Evolutionary conservation across 2,888 invertebrate species (phyloP).

Genomic region (Melanostoma mellinum): DNA sequence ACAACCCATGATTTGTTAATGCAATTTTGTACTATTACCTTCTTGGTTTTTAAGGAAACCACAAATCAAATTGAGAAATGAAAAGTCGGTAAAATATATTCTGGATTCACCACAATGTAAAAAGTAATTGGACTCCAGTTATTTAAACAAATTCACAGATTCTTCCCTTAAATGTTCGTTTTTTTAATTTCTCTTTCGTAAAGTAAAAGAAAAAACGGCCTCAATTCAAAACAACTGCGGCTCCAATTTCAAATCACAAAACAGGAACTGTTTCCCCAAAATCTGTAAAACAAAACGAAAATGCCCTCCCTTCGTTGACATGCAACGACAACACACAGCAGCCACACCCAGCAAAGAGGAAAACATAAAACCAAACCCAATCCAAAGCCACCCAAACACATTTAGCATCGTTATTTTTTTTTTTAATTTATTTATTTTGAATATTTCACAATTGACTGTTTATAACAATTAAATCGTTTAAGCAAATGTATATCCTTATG

Average conservation of each 20-base stretch:
- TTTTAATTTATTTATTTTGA: slow-evolving; percentile 70
- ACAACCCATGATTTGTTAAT: too few species aligned
- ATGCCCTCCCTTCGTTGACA: slow-evolving; percentile 14
- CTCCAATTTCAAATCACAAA: slow-evolving; percentile 1
- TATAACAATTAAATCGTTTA: slow-evolving; percentile 73
- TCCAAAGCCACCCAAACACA: slow-evolving; percentile 13
- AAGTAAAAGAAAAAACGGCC: too few species aligned
- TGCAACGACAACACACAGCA: slow-evolving; percentile 16
- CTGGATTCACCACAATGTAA: too few species aligned
- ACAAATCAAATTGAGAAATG: too few species aligned
- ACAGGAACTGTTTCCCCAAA: not conserved
- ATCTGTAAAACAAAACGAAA: not conserved
- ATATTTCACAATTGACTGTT: slow-evolving; percentile 73
- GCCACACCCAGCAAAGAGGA: slow-evolving; percentile 28
- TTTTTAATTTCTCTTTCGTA: not conserved
- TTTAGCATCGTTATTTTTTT: slow-evolving; percentile 32
- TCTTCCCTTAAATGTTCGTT: too few species aligned
- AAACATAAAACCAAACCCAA: not conserved
- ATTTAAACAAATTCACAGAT: too few species aligned
- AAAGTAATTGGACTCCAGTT: too few species aligned
- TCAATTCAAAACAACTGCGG: too few species aligned
- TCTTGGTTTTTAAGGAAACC: too few species aligned
- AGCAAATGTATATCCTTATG: slow-evolving; percentile 72
- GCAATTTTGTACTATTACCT: too few species aligned
- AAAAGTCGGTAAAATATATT: too few species aligned